These are phyloP conservation scores for Oenanthe oenanthe DNA, from an alignment of 2,113 vertebrate genomes.

Conservation along the genomic window DNA sequence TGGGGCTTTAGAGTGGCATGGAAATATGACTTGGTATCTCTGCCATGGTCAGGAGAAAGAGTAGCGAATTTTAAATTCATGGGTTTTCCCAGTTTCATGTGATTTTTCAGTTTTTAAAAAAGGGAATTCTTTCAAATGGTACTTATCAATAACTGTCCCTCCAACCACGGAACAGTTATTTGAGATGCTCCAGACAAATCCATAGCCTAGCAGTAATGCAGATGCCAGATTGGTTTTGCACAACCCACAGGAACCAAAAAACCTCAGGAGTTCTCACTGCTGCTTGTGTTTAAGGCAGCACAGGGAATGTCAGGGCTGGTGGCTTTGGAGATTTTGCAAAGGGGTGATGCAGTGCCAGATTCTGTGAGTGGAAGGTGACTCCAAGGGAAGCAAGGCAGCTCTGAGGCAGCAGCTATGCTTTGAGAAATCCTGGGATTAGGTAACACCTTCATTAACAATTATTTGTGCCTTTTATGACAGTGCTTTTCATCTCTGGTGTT, in stretches of 20 bases:
- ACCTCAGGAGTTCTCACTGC: neutral
- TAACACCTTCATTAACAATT: neutral
- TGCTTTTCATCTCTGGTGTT: fast-evolving
- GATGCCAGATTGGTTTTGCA: too few relatives aligned
- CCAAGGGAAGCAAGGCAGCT: neutral
- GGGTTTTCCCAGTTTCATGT: neutral
- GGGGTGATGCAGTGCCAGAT: neutral
- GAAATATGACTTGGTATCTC: neutral
- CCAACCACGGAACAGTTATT: neutral
- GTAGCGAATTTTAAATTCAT: neutral
- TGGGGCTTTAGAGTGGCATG: fast-evolving
- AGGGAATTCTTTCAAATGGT: neutral
- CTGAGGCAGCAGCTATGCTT: neutral
- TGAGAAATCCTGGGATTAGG: neutral
- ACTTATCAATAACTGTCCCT: neutral
- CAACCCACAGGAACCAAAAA: neutral
- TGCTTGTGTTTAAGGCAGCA: neutral
- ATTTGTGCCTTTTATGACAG: neutral
- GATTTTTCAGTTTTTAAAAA: neutral
- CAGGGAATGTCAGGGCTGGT: neutral
- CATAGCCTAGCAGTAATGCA: neutral
- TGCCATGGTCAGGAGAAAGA: neutral
- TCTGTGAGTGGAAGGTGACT: neutral
- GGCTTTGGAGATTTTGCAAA: neutral
- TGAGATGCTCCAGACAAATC: neutral